phyloP scores from a whole-genome alignment of 2,888 invertebrate species.

The Tachystola acroxantha region DNA sequence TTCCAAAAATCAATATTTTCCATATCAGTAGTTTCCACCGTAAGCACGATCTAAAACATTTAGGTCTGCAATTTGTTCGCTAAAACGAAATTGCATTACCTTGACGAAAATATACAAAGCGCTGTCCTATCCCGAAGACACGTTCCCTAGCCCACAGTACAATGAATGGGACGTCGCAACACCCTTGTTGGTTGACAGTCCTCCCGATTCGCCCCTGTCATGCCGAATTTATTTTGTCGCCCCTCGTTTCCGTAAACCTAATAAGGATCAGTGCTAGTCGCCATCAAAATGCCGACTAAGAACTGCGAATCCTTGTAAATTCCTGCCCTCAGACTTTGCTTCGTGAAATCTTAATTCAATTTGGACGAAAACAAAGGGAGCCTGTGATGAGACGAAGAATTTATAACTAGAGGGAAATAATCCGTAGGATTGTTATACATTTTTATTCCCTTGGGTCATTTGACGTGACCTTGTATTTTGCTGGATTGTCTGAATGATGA shows the following conservation, averaged over 20 bases:
- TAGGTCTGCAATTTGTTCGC: too few relatives aligned
- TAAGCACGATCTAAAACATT: too few relatives aligned
- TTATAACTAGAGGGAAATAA: constrained; percentile 25
- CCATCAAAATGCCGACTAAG: constrained; percentile 39
- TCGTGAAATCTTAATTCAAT: constrained; percentile 58
- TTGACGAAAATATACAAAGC: too few relatives aligned
- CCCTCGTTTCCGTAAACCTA: constrained; percentile 49
- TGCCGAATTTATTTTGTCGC: constrained; percentile 47
- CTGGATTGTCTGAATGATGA: too few relatives aligned
- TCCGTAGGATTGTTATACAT: constrained; percentile 13
- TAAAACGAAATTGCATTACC: too few relatives aligned
- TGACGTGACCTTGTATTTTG: constrained; percentile 1
- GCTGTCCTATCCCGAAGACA: too few relatives aligned
- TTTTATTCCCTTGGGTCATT: constrained; percentile 13
- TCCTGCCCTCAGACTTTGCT: constrained; percentile 33
- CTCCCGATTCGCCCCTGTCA: constrained; percentile 31
- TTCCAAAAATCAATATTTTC: too few relatives aligned
- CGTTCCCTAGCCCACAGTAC: constrained; percentile 15
- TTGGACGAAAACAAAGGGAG: constrained; percentile 43
- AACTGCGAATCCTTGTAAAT: constrained; percentile 34
- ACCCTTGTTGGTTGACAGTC: constrained; percentile 36
- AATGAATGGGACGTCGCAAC: constrained; percentile 33
- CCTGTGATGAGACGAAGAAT: constrained; percentile 31
- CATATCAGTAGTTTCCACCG: too few relatives aligned
- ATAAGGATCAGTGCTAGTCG: constrained; percentile 54